phyloP scores from a whole-genome alignment of 92 coral and sea anemone species.

The Bergia puertoricense region DNA sequence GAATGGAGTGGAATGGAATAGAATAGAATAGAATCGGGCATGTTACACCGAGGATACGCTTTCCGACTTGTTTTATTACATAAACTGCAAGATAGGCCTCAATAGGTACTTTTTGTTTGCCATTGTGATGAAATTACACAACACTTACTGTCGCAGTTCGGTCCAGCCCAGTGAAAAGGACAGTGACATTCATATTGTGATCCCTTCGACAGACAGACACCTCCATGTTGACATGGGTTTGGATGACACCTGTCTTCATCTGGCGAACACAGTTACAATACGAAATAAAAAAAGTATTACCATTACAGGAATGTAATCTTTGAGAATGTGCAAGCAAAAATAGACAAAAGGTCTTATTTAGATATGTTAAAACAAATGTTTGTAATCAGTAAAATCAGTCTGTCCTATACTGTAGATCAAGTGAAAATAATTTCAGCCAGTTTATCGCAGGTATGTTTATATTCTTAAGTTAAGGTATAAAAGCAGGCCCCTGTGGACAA shows the following conservation, averaged over 20 bases:
- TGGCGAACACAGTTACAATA: slow-evolving; percentile 19
- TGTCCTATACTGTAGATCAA: too few relatives aligned
- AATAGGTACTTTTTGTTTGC: background rate
- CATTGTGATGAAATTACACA: background rate
- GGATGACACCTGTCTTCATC: slow-evolving; percentile 93
- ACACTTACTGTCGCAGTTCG: slow-evolving; percentile 85
- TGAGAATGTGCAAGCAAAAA: background rate
- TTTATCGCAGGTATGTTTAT: too few relatives aligned
- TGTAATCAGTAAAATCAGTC: too few relatives aligned
- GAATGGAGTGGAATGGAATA: too few relatives aligned
- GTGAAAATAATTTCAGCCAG: too few relatives aligned
- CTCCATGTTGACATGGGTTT: slow-evolving; percentile 92
- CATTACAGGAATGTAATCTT: background rate
- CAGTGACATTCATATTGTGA: slow-evolving; percentile 86
- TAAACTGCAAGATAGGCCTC: background rate
- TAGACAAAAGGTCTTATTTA: too few relatives aligned
- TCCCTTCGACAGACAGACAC: slow-evolving; percentile 81
- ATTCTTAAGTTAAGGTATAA: too few relatives aligned
- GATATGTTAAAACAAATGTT: too few relatives aligned
- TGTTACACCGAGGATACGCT: background rate
- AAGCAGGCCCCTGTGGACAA: too few relatives aligned
- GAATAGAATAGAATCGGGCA: background rate
- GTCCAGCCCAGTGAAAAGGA: slow-evolving; percentile 84
- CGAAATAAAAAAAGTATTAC: background rate
- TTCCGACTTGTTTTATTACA: background rate